Evolutionary conservation across 2,888 invertebrate genomes (phyloP), one percentile per base, ranked within the genome.

Genomic region (Cerastis rubricosa): DNA sequence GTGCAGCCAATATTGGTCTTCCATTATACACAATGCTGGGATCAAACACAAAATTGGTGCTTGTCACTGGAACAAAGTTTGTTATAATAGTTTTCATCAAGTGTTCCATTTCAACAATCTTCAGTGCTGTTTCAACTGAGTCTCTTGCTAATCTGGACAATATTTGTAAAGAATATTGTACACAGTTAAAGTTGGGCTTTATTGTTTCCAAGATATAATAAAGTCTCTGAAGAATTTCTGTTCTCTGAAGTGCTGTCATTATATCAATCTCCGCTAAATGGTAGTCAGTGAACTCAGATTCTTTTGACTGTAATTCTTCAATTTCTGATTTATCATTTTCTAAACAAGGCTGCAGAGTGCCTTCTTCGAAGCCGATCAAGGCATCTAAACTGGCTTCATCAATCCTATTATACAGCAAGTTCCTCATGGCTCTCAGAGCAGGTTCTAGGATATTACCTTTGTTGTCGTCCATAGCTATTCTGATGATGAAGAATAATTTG

Each of bases 381-480:
- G 97, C 97, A 94, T 98, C 98, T 43, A 98, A 94, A 79, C 98
- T 97, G 25, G 97, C 96, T 93, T 99, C 99, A 95, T 99, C 99
- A 25, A 98, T 97, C 90, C 98, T 97, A 87, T 98, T 98, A 87
- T 97, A 98, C 67, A 99, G 94, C 63, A 99, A 96, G 90, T 98
- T 97, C 80, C 98, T 97, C 89, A 99, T 95, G 0, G 98, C 98
- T 92, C 97, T 97, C 25, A 99, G 95, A 22, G 98, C 97, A n/a
- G 98, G 98, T 86, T 98, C 98, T 59, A 99, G 93, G 66, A 98
- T 97, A 4, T 97, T 97, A 0, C 97, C 97, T 45, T 98, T 97
- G 86, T 98, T 98, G 90, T 99, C 99, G 94, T 99, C 99, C 85
- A 99, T 94, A 1, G 99, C 98, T 95, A 98, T 98, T 88, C 99